Percentiles rank a stretch among this genome's conserved stretches.
Conservation (phyloP, 2,113 vertebrate genomes). For the Polyodon spathula region DNA sequence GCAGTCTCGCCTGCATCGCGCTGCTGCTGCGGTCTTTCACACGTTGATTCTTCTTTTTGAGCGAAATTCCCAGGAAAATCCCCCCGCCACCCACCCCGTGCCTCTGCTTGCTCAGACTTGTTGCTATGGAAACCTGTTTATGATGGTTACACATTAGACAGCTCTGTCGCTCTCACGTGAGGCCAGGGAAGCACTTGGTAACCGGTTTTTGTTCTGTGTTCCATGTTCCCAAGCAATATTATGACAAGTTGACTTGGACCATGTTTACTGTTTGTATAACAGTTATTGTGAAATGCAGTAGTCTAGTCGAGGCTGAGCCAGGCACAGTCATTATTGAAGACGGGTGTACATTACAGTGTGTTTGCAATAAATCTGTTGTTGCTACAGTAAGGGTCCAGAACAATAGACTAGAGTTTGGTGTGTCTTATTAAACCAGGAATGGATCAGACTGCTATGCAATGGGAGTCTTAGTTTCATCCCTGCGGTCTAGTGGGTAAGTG, state of each 20-base stretch:
- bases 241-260: neutral
- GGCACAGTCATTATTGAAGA: conserved; percentile 29
- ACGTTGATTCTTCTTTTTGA: too few species aligned
- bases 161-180: too few species aligned
- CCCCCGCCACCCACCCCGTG: too few species aligned
- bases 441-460: too few species aligned
- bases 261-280: conserved; percentile 18
- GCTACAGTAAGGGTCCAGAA: too few species aligned
- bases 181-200: conserved; percentile 10
- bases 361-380: conserved; percentile 38
- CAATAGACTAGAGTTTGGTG: too few species aligned
- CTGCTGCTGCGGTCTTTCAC: neutral
- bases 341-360: conserved; percentile 34
- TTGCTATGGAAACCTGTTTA: conserved; percentile 25
- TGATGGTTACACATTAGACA: conserved; percentile 16
- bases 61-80: too few species aligned
- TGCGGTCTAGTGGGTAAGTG: too few species aligned
- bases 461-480: too few species aligned
- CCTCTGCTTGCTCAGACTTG: conserved; percentile 13
- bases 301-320: conserved; percentile 28
- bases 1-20: too few species aligned
- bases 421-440: too few species aligned
- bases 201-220: neutral
- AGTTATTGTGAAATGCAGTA: conserved; percentile 30
- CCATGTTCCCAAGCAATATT: neutral